These are phyloP conservation scores for Amiota minor DNA, from an alignment of 2,888 invertebrate species.

Conservation along the genomic window DNA sequence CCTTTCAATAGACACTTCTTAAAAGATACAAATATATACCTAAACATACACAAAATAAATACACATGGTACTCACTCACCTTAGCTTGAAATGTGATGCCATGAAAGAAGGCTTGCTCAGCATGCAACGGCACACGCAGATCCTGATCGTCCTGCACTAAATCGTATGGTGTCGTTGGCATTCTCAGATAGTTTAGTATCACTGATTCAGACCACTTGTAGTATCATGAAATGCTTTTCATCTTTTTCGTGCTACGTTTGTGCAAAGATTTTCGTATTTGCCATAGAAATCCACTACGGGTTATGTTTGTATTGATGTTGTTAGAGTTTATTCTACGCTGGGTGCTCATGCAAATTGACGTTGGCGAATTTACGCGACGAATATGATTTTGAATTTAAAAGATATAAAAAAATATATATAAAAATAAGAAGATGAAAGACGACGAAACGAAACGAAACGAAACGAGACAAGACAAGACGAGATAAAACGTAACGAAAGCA, in stretches of 20 bases:
- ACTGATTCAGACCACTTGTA: constrained; percentile 74
- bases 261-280: constrained; percentile 71
- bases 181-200: constrained; percentile 76
- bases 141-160: constrained; percentile 97
- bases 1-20: no score
- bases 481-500: no score
- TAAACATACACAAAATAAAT: no score
- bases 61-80: constrained; percentile 77
- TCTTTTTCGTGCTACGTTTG: constrained; percentile 73
- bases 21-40: not conserved
- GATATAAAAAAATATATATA: no score
- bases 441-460: no score
- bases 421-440: no score
- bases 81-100: constrained; percentile 98
- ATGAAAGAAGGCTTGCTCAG: constrained; percentile 94
- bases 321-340: constrained; percentile 31
- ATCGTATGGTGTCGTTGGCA: constrained; percentile 93
- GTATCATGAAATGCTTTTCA: constrained; percentile 74
- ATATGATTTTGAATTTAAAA: no score
- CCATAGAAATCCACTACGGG: constrained; percentile 66
- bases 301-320: constrained; percentile 31
- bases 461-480: no score
- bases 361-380: constrained; percentile 2
- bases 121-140: constrained; percentile 94
- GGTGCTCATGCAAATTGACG: constrained; percentile 71